These are phyloP conservation scores for Rhagoletis pomonella DNA, from an alignment of 1,140 invertebrate species.

Conservation along the genomic window DNA sequence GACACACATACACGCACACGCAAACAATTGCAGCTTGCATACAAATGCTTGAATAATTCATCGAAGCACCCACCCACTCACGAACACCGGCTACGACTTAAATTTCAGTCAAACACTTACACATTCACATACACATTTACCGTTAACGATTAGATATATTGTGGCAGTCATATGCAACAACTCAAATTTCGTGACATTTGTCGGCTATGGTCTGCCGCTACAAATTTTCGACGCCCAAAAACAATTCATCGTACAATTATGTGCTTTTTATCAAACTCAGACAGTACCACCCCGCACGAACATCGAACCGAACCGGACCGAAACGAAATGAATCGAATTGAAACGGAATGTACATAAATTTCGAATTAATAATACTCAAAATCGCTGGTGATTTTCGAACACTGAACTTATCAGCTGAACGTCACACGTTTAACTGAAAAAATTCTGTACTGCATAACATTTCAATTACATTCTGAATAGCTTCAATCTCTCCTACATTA, in stretches of 20 bases:
- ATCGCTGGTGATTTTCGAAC: neutral
- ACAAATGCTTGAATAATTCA: neutral
- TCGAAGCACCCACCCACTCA: neutral
- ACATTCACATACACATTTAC: constrained; percentile 17
- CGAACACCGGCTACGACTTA: neutral
- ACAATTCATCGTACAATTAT: constrained; percentile 13
- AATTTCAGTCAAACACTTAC: constrained; percentile 5
- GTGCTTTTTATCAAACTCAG: neutral
- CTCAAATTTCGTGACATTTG: neutral
- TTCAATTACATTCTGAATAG: constrained; percentile 35
- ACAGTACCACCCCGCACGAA: neutral
- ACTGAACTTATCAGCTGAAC: constrained; percentile 26
- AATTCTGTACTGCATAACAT: constrained; percentile 36
- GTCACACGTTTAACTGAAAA: constrained; percentile 34
- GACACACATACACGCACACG: neutral
- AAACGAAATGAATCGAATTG: neutral
- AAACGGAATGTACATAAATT: neutral
- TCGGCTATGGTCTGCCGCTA: neutral
- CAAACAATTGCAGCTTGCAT: neutral
- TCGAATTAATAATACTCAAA: neutral
- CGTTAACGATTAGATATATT: neutral
- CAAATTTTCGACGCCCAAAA: neutral
- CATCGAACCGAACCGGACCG: neutral
- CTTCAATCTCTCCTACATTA: neutral
- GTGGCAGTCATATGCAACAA: neutral